Percentiles rank a stretch among this genome's conserved stretches.
phyloP scores from a whole-genome alignment of 2,797 vertebrate genomes.

The Hydrolagus colliei region DNA sequence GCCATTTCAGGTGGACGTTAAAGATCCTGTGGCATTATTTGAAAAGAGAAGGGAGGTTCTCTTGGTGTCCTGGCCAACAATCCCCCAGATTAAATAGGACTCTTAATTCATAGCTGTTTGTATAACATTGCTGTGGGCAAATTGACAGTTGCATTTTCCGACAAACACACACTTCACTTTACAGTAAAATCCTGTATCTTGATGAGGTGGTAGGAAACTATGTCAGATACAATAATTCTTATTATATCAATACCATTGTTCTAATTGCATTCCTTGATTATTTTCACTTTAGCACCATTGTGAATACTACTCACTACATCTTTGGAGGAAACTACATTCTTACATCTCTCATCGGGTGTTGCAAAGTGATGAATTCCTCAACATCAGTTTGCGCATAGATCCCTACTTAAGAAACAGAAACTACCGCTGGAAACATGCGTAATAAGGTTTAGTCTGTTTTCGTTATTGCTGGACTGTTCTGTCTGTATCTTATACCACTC shows the following conservation, averaged over 20 bases:
- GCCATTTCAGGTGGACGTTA: too few species aligned
- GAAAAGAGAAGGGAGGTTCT: too few species aligned
- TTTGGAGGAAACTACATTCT: background rate
- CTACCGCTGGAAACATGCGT: too few species aligned
- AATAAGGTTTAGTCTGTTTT: background rate
- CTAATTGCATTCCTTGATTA: background rate
- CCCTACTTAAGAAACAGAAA: background rate
- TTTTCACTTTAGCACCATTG: constrained; percentile 15
- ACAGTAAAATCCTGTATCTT: background rate
- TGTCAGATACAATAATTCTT: background rate
- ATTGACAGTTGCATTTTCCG: background rate
- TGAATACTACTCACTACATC: background rate
- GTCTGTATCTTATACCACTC: background rate
- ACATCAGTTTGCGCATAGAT: background rate
- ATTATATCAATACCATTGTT: background rate
- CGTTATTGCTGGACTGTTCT: background rate
- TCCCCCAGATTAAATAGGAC: too few species aligned
- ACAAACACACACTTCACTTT: background rate
- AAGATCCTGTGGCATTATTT: too few species aligned
- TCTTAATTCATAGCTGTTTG: too few species aligned
- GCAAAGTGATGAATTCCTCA: background rate
- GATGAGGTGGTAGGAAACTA: background rate
- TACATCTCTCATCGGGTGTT: background rate
- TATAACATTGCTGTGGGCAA: too few species aligned
- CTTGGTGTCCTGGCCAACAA: too few species aligned